Base-by-base conservation (phyloP, 2,888 invertebrate genomes). In the Plagodis pulveraria region DNA sequence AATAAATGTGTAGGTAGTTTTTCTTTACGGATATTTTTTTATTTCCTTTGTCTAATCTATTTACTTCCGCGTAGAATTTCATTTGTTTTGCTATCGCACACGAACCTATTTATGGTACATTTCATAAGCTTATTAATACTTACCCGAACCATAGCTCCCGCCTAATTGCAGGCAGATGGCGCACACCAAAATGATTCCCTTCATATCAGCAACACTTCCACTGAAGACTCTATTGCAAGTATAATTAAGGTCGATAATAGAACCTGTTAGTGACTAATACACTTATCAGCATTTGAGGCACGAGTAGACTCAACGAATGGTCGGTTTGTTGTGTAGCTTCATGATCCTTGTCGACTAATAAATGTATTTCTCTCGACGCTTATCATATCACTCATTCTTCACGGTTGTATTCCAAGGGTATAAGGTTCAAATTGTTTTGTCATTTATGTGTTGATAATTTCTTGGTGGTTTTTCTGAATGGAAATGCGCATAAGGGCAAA, bases 161-260 rank as follows among this genome's bases (percentile, higher is more conserved):
- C 72, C 68, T 45, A 79, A 55, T 41, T 82, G 81, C 57, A 84
- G 58, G 56, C 77, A 76, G 61, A 83, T 60, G 33, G 71, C 81
- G 80, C 81, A 72, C n/a, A 82, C 58, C 22, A 83, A 59, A 61
- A 77, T 64, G 58, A 81, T 67, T 68, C 70, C 73, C 75, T 72
- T 83, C 86, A 79, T 89, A 64, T 32, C 32, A 34, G 12, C 6
- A 50, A 41, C 55, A 65, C 62, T 69, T 36, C 76, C 59, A 69
- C 73, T 60, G 53, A 57, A 62, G 62, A 50, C 65, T 44, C 12
- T 42, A 52, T 22, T 69, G 58, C 56, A 57, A 71, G 55, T 66
- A 52, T 62, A 69, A 71, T 66, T 57, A 63, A 67, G 67, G 49
- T 43, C 44, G 6, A 12, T 66, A 45, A 50, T 65, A 33, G 47